phyloP scores from a whole-genome alignment of 2,888 invertebrate species.

The Odontocolon sp. region DNA sequence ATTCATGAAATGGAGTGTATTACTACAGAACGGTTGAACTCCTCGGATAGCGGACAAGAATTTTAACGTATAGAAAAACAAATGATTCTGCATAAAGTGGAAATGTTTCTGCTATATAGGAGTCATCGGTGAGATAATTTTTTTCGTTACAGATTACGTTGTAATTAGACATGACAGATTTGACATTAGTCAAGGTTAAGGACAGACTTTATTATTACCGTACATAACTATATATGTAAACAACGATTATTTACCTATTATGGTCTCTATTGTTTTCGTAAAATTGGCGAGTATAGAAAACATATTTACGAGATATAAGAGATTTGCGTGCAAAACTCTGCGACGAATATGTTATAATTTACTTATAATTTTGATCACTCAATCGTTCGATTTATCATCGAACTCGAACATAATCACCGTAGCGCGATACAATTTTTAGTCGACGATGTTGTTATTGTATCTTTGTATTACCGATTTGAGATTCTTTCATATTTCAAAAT shows the following conservation, averaged over 20 bases:
- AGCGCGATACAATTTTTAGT: no score
- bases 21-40: no score
- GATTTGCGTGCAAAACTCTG: slow-evolving; percentile 67
- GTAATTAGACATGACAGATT: slow-evolving; percentile 17
- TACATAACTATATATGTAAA: neutral
- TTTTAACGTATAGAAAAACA: neutral
- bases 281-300: slow-evolving; percentile 67
- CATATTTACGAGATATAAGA: slow-evolving; percentile 69
- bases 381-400: no score
- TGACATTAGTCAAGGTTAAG: slow-evolving; percentile 51
- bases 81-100: neutral
- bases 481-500: no score
- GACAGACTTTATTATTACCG: neutral
- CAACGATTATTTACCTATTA: slow-evolving; percentile 70
- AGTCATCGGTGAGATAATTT: neutral
- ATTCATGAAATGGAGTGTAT: no score
- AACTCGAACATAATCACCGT: no score
- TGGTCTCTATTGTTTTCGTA: slow-evolving; percentile 67
- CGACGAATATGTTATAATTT: no score
- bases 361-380: no score
- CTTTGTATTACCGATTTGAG: no score
- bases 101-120: neutral
- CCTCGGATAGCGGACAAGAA: neutral
- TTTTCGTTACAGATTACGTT: neutral
- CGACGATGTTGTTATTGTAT: no score